A percentile compares a stretch with the other conserved stretches of the same genome.
These are phyloP conservation scores for Neocloeon triangulifer DNA, from an alignment of 1,140 invertebrate genomes.

Conservation along the genomic window DNA sequence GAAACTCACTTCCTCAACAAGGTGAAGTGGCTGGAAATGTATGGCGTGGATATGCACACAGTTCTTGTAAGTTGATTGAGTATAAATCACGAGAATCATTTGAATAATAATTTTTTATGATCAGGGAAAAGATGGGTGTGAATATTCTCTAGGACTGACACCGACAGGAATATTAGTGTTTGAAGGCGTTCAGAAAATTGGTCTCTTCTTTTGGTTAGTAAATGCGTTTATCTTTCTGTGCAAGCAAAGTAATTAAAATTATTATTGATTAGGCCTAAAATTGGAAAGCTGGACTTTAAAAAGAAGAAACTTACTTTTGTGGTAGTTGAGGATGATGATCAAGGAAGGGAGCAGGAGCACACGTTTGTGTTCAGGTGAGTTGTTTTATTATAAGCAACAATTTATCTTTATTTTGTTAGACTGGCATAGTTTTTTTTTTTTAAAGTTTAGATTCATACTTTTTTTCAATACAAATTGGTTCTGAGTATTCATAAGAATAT, in stretches of 20 bases:
- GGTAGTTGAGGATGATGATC: conserved; percentile 91
- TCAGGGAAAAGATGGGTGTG: conserved; percentile 81
- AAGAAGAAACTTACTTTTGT: conserved; percentile 87
- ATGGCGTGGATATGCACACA: conserved; percentile 88
- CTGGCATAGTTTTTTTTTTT: conserved; percentile 4
- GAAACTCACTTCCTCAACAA: conserved; percentile 82
- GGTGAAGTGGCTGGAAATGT: conserved; percentile 91
- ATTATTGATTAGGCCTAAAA: conserved; percentile 38
- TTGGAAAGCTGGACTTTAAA: conserved; percentile 83
- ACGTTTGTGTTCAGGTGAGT: conserved; percentile 62
- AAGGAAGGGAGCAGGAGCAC: conserved; percentile 76
- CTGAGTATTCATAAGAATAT: too few species aligned
- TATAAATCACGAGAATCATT: neutral
- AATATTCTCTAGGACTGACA: conserved; percentile 90
- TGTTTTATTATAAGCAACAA: conserved; percentile 4
- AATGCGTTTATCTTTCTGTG: neutral
- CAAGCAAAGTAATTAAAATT: conserved; percentile 1
- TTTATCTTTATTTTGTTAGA: conserved; percentile 4
- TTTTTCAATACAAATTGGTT: conserved; percentile 4
- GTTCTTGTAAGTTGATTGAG: conserved; percentile 41
- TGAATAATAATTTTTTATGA: too few species aligned
- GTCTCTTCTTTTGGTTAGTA: conserved; percentile 83
- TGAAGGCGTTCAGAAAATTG: conserved; percentile 87
- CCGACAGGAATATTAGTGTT: conserved; percentile 95
- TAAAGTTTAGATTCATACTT: conserved; percentile 8